A percentile compares a stretch with the other conserved stretches of the same genome.
Conservation (phyloP, 2,797 vertebrate species). For the Chelonia mydas region DNA sequence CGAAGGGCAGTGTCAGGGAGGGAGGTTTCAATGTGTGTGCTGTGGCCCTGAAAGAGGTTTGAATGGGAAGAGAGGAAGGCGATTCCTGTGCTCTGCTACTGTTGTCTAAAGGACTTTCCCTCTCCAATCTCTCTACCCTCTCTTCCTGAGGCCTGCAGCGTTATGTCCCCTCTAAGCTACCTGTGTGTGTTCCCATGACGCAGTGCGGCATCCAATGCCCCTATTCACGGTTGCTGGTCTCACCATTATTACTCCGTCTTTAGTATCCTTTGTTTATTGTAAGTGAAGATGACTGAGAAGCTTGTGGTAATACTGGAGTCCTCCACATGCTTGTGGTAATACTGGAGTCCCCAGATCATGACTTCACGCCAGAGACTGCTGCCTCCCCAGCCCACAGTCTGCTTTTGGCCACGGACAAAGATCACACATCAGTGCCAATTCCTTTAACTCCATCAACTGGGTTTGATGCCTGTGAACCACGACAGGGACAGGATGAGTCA, state of each 20-base stretch:
- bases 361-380: background rate
- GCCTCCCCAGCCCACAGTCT: too few relatives aligned
- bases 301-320: background rate
- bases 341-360: background rate
- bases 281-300: background rate
- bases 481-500: too few relatives aligned
- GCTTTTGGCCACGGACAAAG: background rate
- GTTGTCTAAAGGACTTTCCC: background rate
- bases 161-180: background rate
- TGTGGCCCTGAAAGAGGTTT: background rate
- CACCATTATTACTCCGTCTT: background rate
- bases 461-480: background rate
- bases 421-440: background rate
- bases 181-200: background rate
- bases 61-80: background rate
- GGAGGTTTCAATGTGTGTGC: background rate
- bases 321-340: background rate
- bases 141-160: background rate
- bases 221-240: background rate
- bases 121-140: background rate
- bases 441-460: background rate
- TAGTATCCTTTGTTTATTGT: background rate
- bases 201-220: background rate
- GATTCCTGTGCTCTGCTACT: background rate
- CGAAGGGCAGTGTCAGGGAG: background rate